A percentile compares a stretch with the other conserved stretches of the same genome.
Evolutionary conservation across 2,888 invertebrate species (phyloP).

Genomic region (Magallana nippona): DNA sequence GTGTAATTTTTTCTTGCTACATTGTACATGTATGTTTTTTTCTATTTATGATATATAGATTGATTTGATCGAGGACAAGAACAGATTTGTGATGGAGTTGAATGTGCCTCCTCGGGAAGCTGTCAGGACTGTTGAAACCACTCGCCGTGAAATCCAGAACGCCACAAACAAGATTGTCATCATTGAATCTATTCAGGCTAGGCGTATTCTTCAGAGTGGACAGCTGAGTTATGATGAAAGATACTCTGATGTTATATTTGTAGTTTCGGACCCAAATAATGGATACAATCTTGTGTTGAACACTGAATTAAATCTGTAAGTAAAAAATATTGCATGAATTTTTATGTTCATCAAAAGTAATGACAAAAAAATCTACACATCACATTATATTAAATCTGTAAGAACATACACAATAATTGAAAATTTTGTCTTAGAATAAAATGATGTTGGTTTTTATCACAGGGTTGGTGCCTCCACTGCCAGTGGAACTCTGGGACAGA

Average conservation of each 20-base stretch:
- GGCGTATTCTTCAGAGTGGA: slow-evolving; percentile 50
- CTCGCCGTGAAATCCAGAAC: slow-evolving; percentile 59
- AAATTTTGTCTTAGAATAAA: no score
- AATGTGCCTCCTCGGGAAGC: slow-evolving; percentile 86
- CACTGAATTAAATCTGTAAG: slow-evolving; percentile 41
- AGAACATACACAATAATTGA: no score
- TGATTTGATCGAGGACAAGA: slow-evolving; percentile 88
- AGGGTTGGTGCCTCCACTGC: slow-evolving; percentile 39
- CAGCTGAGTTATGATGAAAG: slow-evolving; percentile 53
- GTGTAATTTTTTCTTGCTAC: not conserved
- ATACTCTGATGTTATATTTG: slow-evolving; percentile 66
- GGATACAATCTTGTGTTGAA: slow-evolving; percentile 41
- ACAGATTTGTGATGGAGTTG: slow-evolving; percentile 89
- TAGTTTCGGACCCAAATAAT: slow-evolving; percentile 53
- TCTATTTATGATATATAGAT: slow-evolving; percentile 81
- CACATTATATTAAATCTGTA: no score
- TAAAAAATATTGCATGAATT: not conserved
- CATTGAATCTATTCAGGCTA: slow-evolving; percentile 60
- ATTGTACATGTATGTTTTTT: not conserved
- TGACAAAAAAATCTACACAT: no score
- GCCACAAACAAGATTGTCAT: slow-evolving; percentile 60
- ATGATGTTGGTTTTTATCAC: not conserved
- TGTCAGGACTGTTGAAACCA: slow-evolving; percentile 55
- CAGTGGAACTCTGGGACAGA: slow-evolving; percentile 35
- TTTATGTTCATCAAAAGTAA: no score